Conservation (phyloP, 2,888 invertebrate genomes). For the Nemotelus pantherinus region DNA sequence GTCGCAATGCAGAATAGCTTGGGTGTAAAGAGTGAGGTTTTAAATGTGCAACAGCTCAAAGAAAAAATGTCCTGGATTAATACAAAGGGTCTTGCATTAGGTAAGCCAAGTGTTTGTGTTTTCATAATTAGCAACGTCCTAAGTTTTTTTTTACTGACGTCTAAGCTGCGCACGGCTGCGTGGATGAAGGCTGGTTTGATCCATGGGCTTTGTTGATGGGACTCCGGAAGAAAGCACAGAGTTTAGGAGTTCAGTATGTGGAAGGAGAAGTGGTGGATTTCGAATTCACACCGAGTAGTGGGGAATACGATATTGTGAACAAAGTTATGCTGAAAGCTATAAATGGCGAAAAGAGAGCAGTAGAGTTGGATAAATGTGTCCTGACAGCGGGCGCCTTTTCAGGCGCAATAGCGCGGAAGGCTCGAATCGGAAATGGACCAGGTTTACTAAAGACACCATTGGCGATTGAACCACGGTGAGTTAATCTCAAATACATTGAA, state of each 20-base stretch:
- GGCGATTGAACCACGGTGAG: slow-evolving; percentile 79
- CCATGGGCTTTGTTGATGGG: slow-evolving; percentile 83
- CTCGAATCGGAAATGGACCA: slow-evolving; percentile 77
- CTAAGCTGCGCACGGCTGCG: slow-evolving; percentile 77
- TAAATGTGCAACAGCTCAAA: slow-evolving; percentile 75
- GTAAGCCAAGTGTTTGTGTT: slow-evolving; percentile 55
- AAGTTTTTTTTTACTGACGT: background rate
- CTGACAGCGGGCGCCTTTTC: slow-evolving; percentile 85
- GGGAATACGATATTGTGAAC: slow-evolving; percentile 68
- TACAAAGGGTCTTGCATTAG: slow-evolving; percentile 79
- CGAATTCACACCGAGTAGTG: slow-evolving; percentile 69
- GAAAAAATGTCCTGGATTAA: slow-evolving; percentile 91
- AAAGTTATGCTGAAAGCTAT: slow-evolving; percentile 71
- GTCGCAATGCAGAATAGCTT: slow-evolving; percentile 75
- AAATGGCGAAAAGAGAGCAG: slow-evolving; percentile 72
- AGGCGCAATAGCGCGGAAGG: slow-evolving; percentile 78
- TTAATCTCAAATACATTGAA: background rate
- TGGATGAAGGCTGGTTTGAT: slow-evolving; percentile 96
- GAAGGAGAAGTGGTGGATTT: slow-evolving; percentile 82
- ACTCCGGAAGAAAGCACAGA: slow-evolving; percentile 77
- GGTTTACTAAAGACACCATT: slow-evolving; percentile 77
- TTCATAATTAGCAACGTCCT: background rate
- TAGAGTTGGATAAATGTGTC: slow-evolving; percentile 79
- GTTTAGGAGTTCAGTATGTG: slow-evolving; percentile 79
- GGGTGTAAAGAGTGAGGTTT: slow-evolving; percentile 81